Conservation (phyloP, 2,888 invertebrate genomes). For the Philereme vetulata region DNA sequence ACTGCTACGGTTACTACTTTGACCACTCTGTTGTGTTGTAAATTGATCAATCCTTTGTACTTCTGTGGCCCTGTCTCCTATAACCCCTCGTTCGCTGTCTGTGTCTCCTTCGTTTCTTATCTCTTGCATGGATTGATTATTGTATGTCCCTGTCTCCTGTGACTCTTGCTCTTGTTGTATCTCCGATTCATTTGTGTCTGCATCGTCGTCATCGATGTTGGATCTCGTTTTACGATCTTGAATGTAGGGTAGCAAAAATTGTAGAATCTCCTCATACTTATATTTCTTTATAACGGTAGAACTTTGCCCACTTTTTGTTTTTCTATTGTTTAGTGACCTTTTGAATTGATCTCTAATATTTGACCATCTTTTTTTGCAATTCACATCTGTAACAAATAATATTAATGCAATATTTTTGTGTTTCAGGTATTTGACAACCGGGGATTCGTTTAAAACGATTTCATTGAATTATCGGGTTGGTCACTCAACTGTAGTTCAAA, state of each 20-base stretch:
- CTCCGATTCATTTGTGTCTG: slow-evolving; percentile 14
- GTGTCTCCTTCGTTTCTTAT: slow-evolving; percentile 22
- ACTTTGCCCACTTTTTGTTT: slow-evolving; percentile 20
- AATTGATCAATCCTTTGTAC: slow-evolving; percentile 23
- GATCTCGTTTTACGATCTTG: slow-evolving; percentile 17
- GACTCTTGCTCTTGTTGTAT: slow-evolving; percentile 21
- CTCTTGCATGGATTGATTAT: slow-evolving; percentile 20
- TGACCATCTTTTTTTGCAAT: slow-evolving; percentile 24
- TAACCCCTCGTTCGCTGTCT: slow-evolving; percentile 21
- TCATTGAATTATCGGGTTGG: slow-evolving; percentile 7
- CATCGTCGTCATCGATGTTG: slow-evolving; percentile 15
- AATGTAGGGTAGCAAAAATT: slow-evolving; percentile 25
- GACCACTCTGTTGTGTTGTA: slow-evolving; percentile 13
- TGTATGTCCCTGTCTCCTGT: slow-evolving; percentile 18
- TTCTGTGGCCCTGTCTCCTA: slow-evolving; percentile 24
- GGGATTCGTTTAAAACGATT: slow-evolving; percentile 20
- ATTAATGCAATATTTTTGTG: slow-evolving; percentile 21
- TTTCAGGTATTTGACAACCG: slow-evolving; percentile 24
- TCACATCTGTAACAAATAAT: slow-evolving; percentile 23
- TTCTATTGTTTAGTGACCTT: slow-evolving; percentile 21
- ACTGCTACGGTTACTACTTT: slow-evolving; percentile 20
- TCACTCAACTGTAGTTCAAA: slow-evolving; percentile 11
- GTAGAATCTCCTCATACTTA: slow-evolving; percentile 24
- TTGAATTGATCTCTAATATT: slow-evolving; percentile 26
- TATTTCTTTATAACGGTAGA: slow-evolving; percentile 22